Conservation (phyloP, 2,113 vertebrate species). For the Sakesphorus luctuosus region DNA sequence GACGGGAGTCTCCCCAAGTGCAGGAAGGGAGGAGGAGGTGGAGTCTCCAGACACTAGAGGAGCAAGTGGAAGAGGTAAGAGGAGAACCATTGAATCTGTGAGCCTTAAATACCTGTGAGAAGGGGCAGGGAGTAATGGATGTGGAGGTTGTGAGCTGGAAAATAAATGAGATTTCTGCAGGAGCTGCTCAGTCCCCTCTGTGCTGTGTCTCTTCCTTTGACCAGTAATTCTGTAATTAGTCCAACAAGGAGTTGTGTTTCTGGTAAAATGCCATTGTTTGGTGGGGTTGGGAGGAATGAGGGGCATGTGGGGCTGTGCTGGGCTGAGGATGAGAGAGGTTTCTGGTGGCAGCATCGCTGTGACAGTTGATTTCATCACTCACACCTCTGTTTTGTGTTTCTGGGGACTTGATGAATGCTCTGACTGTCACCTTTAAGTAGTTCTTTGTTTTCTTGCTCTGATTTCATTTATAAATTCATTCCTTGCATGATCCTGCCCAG, state of each 20-base stretch:
- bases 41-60: not conserved
- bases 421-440: not conserved
- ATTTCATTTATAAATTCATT: not conserved
- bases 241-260: not conserved
- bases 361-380: not conserved
- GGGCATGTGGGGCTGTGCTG: not conserved
- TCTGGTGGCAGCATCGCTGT: not conserved
- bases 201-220: fast-evolving
- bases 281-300: not conserved
- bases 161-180: not conserved
- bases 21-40: not conserved
- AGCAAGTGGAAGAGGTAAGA: constrained; percentile 51
- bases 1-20: not conserved
- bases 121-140: not conserved
- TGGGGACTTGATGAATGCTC: not conserved
- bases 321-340: not conserved
- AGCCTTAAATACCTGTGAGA: not conserved
- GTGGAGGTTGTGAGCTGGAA: not conserved
- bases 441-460: not conserved
- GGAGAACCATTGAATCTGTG: not conserved
- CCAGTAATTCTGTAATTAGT: not conserved
- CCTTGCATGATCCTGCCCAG: not conserved
- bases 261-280: fast-evolving
- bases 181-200: not conserved
- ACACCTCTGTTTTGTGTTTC: not conserved